Evolutionary conservation across 2,888 invertebrate genomes (phyloP).

Genomic region (Aquatica leii): DNA sequence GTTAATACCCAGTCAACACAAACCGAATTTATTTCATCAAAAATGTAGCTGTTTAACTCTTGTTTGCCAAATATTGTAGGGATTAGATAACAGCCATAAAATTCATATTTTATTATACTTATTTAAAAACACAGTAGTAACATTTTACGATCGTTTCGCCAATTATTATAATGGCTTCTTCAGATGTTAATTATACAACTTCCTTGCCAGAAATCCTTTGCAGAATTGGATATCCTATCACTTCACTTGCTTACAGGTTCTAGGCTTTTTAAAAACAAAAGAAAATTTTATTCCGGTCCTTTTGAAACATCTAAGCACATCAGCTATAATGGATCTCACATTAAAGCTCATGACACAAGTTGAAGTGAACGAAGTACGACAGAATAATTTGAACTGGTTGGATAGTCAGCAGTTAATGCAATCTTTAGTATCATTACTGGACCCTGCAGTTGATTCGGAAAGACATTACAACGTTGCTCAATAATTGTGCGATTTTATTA

Average conservation of each 20-base stretch:
- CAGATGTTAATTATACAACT: no score
- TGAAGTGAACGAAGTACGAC: slow-evolving; percentile 76
- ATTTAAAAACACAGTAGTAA: no score
- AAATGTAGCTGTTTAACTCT: no score
- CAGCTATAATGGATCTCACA: slow-evolving; percentile 93
- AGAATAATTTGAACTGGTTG: slow-evolving; percentile 82
- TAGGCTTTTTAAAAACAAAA: slow-evolving; percentile 89
- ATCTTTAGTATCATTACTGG: slow-evolving; percentile 73
- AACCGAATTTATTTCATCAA: no score
- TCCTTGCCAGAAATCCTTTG: no score
- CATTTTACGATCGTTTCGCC: no score
- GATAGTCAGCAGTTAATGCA: slow-evolving; percentile 87
- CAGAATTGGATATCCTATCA: slow-evolving; percentile 94
- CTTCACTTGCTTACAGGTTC: slow-evolving; percentile 88
- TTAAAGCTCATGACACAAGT: slow-evolving; percentile 85
- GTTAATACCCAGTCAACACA: no score
- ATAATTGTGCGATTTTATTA: slow-evolving; percentile 86
- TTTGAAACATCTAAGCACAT: slow-evolving; percentile 90
- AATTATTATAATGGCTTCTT: no score
- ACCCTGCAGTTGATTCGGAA: slow-evolving; percentile 73
- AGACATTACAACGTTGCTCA: slow-evolving; percentile 88
- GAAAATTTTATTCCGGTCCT: slow-evolving; percentile 87
- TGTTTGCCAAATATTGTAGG: no score
- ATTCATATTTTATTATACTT: no score
- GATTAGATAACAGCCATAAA: no score